These are phyloP conservation scores for Malurus splendens DNA, from an alignment of 2,797 vertebrate genomes.

Conservation along the genomic window DNA sequence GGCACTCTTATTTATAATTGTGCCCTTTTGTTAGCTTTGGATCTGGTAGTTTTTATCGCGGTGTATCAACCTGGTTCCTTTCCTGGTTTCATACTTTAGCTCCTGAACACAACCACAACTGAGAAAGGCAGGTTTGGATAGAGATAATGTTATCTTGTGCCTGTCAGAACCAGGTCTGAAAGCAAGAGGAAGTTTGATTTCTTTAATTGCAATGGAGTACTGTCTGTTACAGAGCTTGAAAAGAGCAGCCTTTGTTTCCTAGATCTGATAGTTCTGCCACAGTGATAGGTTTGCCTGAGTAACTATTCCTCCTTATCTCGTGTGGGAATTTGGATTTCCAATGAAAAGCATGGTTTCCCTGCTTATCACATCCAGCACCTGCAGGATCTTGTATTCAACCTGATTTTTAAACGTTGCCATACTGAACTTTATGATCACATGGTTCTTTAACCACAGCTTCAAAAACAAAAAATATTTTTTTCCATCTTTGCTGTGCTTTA, in stretches of 20 bases:
- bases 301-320: background rate
- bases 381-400: background rate
- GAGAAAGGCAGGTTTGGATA: background rate
- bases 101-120: background rate
- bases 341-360: background rate
- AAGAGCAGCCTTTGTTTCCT: constrained; percentile 1
- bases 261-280: background rate
- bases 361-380: background rate
- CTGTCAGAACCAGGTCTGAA: background rate
- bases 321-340: background rate
- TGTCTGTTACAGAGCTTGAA: background rate
- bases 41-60: background rate
- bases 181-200: background rate
- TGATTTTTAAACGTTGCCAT: background rate
- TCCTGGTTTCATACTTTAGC: background rate
- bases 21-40: background rate
- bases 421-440: background rate
- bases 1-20: background rate
- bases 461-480: background rate
- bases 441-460: background rate
- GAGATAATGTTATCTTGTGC: background rate
- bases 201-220: background rate
- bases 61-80: background rate
- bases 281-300: background rate
- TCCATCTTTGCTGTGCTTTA: background rate